Conservation (phyloP, 2,888 invertebrate species). For the Tricholauxania praeusta region DNA sequence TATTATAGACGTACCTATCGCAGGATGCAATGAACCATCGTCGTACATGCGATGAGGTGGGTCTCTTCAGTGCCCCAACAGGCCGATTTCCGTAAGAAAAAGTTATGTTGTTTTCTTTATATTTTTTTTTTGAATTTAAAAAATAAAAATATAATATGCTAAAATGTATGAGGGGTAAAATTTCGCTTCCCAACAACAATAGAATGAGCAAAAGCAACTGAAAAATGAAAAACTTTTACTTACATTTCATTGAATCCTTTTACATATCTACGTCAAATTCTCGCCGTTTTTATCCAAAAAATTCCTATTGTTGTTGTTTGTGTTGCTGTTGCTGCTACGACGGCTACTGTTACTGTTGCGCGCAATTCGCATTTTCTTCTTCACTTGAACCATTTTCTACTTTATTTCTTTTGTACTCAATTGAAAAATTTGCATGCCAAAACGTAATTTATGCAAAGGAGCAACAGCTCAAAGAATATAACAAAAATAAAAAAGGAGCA, state of each 20-base stretch:
- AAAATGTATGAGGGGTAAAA: background rate
- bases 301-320: background rate
- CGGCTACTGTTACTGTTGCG: background rate
- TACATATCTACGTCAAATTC: background rate
- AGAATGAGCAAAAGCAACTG: background rate
- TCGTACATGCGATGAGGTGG: background rate
- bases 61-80: background rate
- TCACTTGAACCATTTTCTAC: constrained; percentile 24
- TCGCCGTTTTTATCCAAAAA: background rate
- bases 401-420: constrained; percentile 48
- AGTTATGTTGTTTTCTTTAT: too few species aligned
- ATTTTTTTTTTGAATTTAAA: too few species aligned
- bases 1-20: constrained; percentile 49
- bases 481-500: too few species aligned
- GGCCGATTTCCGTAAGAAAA: background rate
- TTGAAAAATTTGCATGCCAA: constrained; percentile 55
- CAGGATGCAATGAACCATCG: too few species aligned
- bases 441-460: constrained; percentile 45
- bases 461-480: background rate
- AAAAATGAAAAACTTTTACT: constrained; percentile 7
- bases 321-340: too few species aligned
- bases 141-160: background rate
- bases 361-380: constrained; percentile 13
- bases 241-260: constrained; percentile 18
- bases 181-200: background rate